A percentile compares a stretch with the other conserved stretches of the same genome.
phyloP scores from a whole-genome alignment of 2,113 vertebrate genomes.

The Sylvietta virens region DNA sequence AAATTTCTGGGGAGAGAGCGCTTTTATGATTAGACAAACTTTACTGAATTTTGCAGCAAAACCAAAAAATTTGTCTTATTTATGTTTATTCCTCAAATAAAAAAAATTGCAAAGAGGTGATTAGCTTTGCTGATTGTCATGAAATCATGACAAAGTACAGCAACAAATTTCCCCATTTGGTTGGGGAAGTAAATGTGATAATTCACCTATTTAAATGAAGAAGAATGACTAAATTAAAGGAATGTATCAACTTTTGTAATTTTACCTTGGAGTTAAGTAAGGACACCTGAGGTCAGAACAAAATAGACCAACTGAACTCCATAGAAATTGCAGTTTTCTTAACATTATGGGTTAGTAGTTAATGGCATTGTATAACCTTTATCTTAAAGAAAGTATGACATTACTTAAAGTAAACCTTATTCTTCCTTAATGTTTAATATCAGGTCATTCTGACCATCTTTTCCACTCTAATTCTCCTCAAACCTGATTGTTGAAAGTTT shows the following conservation, averaged over 20 bases:
- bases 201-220: not conserved
- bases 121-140: not conserved
- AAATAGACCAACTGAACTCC: not conserved
- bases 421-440: constrained; percentile 2
- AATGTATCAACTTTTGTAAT: not conserved
- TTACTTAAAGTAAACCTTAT: constrained; percentile 31
- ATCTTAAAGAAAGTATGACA: not conserved
- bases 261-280: not conserved
- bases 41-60: constrained; percentile 19
- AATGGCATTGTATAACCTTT: not conserved
- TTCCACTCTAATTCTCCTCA: constrained; percentile 10
- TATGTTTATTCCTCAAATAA: not conserved
- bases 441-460: constrained; percentile 2
- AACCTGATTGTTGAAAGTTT: not conserved
- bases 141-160: not conserved
- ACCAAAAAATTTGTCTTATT: not conserved
- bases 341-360: not conserved
- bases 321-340: not conserved
- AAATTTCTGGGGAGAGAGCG: constrained; percentile 18
- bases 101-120: not conserved
- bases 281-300: not conserved
- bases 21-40: not conserved
- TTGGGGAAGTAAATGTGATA: not conserved
- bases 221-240: not conserved
- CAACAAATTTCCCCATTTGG: not conserved